Percentiles rank a stretch among this genome's conserved stretches.
Evolutionary conservation across 64 coral and sea anemone species (phyloP).

Genomic region (Dendrophyllia cribrosa): DNA sequence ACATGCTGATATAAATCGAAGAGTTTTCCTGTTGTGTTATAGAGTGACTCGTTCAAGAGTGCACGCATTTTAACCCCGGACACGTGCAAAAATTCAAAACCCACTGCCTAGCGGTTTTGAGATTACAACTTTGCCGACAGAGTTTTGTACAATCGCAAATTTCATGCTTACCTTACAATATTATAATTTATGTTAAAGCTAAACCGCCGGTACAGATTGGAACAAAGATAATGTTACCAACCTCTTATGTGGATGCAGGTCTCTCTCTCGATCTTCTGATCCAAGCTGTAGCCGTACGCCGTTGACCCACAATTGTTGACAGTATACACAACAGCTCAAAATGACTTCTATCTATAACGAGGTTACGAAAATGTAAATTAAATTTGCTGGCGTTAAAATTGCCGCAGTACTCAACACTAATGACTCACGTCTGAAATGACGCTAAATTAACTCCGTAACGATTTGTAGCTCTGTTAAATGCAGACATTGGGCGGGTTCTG

Average conservation of each 20-base stretch:
- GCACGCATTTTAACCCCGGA: slow-evolving; percentile 3
- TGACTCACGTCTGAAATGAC: slow-evolving; percentile 10
- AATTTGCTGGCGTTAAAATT: slow-evolving; percentile 2
- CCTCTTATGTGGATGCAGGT: background rate
- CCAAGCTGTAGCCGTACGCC: background rate
- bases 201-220: slow-evolving; percentile 1
- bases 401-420: background rate
- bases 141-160: background rate
- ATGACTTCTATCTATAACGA: slow-evolving; percentile 7
- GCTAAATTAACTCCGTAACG: background rate
- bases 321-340: background rate
- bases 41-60: background rate
- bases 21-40: background rate
- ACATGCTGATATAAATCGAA: background rate
- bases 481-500: background rate
- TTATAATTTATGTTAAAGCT: background rate
- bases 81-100: background rate
- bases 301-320: background rate
- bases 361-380: slow-evolving; percentile 24
- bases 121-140: too few species aligned
- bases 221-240: slow-evolving; percentile 18
- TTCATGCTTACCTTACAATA: background rate
- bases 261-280: background rate
- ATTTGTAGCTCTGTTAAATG: background rate
- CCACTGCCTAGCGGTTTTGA: background rate